phyloP scores from a whole-genome alignment of 2,797 vertebrate species.

The Eulemur rubriventer region DNA sequence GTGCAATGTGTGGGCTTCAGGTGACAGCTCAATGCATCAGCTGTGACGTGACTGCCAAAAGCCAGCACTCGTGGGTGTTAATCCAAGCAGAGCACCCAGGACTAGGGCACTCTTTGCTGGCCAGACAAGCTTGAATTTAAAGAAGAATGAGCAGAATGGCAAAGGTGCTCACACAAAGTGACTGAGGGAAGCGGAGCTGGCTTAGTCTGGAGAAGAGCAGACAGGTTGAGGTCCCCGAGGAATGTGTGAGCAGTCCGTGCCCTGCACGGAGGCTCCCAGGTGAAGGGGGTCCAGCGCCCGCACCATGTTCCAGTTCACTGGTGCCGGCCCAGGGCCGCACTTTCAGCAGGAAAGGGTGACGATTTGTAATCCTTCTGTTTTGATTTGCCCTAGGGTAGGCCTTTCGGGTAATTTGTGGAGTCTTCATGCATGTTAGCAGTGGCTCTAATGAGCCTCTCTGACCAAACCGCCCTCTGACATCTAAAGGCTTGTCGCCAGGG shows the following conservation, averaged over 20 bases:
- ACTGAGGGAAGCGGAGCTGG: not conserved
- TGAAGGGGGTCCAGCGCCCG: accelerated
- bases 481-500: not conserved
- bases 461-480: not conserved
- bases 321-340: not conserved
- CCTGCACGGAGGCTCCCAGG: not conserved
- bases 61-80: not conserved
- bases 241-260: not conserved
- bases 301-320: not conserved
- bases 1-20: not conserved
- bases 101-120: not conserved
- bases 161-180: no score
- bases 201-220: not conserved
- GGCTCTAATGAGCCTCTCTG: not conserved
- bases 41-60: not conserved
- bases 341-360: not conserved
- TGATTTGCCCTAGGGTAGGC: not conserved
- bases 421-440: accelerated
- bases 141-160: not conserved
- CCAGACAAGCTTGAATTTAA: no score
- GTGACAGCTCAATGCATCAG: not conserved
- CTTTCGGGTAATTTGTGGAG: not conserved
- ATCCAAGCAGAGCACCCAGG: not conserved
- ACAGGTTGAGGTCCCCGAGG: not conserved
- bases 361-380: not conserved